These are phyloP conservation scores for Crocallis elinguaria DNA, from an alignment of 2,888 invertebrate genomes.

Conservation along the genomic window DNA sequence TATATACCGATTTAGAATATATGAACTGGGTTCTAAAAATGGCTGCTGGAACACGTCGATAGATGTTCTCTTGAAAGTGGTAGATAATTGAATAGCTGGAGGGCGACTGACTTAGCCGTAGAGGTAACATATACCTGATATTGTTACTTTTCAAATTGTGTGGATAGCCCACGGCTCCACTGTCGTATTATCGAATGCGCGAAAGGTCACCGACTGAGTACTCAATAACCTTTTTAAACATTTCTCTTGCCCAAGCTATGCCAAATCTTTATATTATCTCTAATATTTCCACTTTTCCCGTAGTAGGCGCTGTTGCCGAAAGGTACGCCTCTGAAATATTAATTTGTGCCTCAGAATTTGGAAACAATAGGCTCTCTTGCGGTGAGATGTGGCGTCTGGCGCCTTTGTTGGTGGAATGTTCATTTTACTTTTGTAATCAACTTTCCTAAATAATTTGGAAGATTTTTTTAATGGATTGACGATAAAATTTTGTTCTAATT, in stretches of 20 bases:
- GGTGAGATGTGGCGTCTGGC: conserved; percentile 19
- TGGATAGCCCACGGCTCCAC: neutral
- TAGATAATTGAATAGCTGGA: too few species aligned
- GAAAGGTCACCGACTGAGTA: neutral
- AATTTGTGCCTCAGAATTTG: conserved; percentile 41
- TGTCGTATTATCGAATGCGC: neutral
- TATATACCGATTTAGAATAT: too few species aligned
- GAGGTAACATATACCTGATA: too few species aligned
- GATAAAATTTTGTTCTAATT: too few species aligned
- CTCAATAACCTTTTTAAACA: neutral
- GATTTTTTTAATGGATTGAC: neutral
- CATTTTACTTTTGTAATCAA: conserved; percentile 16
- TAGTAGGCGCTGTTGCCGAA: conserved; percentile 40
- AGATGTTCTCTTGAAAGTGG: too few species aligned
- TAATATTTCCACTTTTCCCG: conserved; percentile 35
- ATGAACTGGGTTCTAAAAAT: too few species aligned
- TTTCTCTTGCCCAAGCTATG: neutral
- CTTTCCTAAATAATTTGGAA: neutral
- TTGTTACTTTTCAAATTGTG: too few species aligned
- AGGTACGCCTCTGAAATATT: conserved; percentile 58
- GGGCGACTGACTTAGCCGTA: too few species aligned
- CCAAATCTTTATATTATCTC: conserved; percentile 24
- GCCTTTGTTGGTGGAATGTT: conserved; percentile 24
- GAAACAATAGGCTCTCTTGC: conserved; percentile 37
- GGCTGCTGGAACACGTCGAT: too few species aligned